These are phyloP conservation scores for Lottia scabra DNA, from an alignment of 2,888 invertebrate species.

Conservation along the genomic window DNA sequence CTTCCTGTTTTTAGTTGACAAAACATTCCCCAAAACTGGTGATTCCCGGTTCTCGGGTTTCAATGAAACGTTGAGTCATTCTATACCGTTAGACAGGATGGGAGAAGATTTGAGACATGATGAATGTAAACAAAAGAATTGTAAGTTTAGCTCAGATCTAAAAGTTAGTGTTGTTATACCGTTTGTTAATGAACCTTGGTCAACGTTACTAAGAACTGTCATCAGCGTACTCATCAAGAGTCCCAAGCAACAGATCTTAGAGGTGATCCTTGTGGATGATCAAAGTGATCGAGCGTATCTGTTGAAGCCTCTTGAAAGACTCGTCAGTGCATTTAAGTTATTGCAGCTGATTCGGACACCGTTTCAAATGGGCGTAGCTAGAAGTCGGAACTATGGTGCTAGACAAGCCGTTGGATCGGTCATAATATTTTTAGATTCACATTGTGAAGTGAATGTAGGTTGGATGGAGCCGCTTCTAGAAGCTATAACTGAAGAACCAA, in stretches of 20 bases:
- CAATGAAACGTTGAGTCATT: background rate
- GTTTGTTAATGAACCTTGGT: background rate
- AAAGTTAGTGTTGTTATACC: background rate
- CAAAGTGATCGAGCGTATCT: background rate
- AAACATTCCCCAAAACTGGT: background rate
- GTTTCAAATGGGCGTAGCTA: background rate
- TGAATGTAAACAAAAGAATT: background rate
- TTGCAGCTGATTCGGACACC: background rate
- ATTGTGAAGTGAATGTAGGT: background rate
- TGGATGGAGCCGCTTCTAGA: background rate
- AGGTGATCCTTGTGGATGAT: background rate
- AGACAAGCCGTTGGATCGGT: background rate
- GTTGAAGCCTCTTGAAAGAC: background rate
- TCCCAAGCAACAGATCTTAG: background rate
- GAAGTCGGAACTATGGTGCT: background rate
- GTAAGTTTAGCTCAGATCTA: background rate
- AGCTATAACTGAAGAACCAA: background rate
- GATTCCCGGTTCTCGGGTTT: background rate
- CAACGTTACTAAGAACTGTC: background rate
- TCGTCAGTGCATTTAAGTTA: background rate
- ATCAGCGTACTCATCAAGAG: background rate
- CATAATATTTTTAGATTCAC: background rate
- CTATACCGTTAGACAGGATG: background rate
- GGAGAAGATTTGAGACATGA: background rate
- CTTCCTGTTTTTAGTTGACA: background rate